Percentiles rank a stretch among this genome's conserved stretches.
phyloP scores from a whole-genome alignment of 2,888 invertebrate species.

The Callyntrura sp. region DNA sequence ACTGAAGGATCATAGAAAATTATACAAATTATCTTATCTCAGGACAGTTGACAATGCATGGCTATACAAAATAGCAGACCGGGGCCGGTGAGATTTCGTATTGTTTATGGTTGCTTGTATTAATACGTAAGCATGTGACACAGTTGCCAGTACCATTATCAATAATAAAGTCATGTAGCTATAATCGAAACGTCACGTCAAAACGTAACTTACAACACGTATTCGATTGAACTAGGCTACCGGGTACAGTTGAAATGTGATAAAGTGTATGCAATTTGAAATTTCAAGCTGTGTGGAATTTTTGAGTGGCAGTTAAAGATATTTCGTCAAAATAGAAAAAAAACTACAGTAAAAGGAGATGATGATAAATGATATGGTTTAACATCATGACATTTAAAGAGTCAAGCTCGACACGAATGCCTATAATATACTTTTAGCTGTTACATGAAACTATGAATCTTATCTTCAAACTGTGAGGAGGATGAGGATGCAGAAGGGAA shows the following conservation, averaged over 20 bases:
- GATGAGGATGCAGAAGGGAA: too few relatives aligned
- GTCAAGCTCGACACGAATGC: too few relatives aligned
- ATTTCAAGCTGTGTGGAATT: conserved; percentile 43
- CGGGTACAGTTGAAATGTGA: neutral
- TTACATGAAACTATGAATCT: too few relatives aligned
- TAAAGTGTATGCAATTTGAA: neutral
- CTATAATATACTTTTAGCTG: too few relatives aligned
- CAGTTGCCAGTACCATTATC: too few relatives aligned
- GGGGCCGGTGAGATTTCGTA: neutral
- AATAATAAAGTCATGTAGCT: too few relatives aligned
- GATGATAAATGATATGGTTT: neutral
- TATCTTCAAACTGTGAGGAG: too few relatives aligned
- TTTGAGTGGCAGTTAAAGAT: neutral
- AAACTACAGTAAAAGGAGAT: neutral
- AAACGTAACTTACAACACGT: neutral
- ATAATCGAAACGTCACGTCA: neutral
- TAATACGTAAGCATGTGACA: neutral
- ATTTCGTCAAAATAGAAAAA: neutral
- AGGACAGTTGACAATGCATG: conserved; percentile 18
- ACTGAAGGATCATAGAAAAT: too few relatives aligned
- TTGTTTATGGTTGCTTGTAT: neutral
- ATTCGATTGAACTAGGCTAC: neutral
- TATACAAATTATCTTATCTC: neutral
- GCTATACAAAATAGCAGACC: neutral
- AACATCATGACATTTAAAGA: conserved; percentile 43